These are phyloP conservation scores for Temnothorax nylanderi DNA, from an alignment of 1,140 invertebrate species.

Conservation along the genomic window DNA sequence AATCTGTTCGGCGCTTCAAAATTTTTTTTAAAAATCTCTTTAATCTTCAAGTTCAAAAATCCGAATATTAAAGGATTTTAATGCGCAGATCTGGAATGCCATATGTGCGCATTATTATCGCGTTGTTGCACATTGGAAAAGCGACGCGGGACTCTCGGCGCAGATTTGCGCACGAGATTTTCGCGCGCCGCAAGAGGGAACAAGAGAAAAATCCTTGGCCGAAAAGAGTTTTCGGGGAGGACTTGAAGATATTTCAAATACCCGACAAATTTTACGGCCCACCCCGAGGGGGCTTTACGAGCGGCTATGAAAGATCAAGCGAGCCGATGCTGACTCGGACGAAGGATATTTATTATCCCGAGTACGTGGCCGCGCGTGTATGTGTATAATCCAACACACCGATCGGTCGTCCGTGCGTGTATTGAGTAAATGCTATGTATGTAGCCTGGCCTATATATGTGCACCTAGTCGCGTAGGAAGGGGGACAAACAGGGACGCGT, in stretches of 20 bases:
- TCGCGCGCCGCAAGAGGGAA: not conserved
- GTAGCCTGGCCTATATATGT: constrained; percentile 18
- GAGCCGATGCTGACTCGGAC: constrained; percentile 76
- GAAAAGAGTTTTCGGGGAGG: constrained; percentile 54
- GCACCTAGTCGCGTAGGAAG: constrained; percentile 24
- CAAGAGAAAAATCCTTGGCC: constrained; percentile 7
- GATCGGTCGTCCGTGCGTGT: constrained; percentile 23
- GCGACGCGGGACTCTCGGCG: not conserved
- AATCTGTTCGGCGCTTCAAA: not conserved
- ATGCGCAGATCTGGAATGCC: not conserved
- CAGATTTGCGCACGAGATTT: constrained; percentile 41
- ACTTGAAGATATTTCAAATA: constrained; percentile 68
- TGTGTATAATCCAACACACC: constrained; percentile 33
- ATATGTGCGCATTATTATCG: not conserved
- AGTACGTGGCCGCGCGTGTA: constrained; percentile 59
- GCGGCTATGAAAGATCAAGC: constrained; percentile 79
- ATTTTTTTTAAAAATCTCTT: not conserved
- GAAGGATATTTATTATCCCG: constrained; percentile 78
- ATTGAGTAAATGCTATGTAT: constrained; percentile 14
- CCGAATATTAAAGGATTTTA: not conserved
- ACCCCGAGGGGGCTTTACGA: constrained; percentile 73
- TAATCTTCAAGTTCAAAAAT: not conserved
- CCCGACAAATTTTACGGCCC: constrained; percentile 77
- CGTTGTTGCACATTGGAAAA: not conserved
- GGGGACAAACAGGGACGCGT: constrained; percentile 43